phyloP scores from a whole-genome alignment of 2,797 vertebrate species.

The Lophotriccus pileatus region DNA sequence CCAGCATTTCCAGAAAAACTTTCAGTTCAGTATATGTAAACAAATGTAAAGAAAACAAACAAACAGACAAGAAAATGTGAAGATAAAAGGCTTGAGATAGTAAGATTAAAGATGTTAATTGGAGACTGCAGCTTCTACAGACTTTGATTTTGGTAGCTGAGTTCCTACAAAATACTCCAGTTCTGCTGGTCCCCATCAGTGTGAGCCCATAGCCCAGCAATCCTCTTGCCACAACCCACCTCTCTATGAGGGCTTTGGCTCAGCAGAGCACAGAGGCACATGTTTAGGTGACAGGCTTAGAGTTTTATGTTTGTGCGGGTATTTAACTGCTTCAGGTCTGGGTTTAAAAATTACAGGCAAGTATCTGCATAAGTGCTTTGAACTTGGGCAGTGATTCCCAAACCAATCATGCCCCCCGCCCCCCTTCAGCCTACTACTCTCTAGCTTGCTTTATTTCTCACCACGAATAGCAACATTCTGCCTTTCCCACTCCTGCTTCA shows the following conservation, averaged over 20 bases:
- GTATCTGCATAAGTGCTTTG: not conserved
- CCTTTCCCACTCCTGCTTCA: not conserved
- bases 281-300: not conserved
- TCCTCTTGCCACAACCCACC: not conserved
- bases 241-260: not conserved
- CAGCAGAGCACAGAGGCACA: not conserved
- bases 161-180: not conserved
- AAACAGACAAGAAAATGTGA: constrained; percentile 32
- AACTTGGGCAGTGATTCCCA: not conserved
- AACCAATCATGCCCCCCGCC: accelerated
- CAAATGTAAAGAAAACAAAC: constrained; percentile 50
- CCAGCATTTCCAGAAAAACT: constrained; percentile 60
- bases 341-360: not conserved
- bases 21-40: constrained; percentile 23
- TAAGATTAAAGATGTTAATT: constrained; percentile 27
- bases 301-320: not conserved
- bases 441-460: not conserved
- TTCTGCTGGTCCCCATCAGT: not conserved
- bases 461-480: not conserved
- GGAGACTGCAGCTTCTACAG: not conserved
- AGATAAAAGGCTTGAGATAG: constrained; percentile 58
- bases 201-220: not conserved
- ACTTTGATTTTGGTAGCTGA: not conserved
- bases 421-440: not conserved
- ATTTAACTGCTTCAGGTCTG: not conserved